A percentile compares a stretch with the other conserved stretches of the same genome.
Conservation (phyloP, 2,113 vertebrate genomes). For the Sarotherodon lohbergeri region DNA sequence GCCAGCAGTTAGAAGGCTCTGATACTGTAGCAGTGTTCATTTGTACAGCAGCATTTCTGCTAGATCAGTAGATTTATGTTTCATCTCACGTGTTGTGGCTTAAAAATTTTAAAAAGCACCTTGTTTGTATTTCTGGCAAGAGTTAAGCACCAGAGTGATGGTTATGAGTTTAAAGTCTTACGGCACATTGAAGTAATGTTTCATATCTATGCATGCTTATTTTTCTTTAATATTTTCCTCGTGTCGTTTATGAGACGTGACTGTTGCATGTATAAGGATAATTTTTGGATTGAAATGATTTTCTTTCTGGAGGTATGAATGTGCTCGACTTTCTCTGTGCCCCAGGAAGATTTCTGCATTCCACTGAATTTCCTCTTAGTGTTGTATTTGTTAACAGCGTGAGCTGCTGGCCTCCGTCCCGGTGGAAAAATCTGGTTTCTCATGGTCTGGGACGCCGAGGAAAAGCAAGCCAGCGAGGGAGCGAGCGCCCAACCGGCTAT, state of each 20-base stretch:
- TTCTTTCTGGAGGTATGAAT: not conserved
- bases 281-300: not conserved
- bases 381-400: constrained; percentile 37
- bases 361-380: not conserved
- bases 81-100: not conserved
- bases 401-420: constrained; percentile 36
- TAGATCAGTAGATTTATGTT: not conserved
- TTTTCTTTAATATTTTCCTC: not conserved
- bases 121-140: not conserved
- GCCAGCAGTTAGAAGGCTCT: not conserved
- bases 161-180: not conserved
- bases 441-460: constrained; percentile 55
- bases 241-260: not conserved
- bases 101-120: not conserved
- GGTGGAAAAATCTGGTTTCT: constrained; percentile 54
- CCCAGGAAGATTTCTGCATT: not conserved
- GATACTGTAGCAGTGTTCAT: not conserved
- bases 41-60: not conserved
- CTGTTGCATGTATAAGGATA: not conserved
- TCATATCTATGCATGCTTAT: not conserved
- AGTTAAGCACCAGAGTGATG: not conserved
- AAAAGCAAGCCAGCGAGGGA: constrained; percentile 9
- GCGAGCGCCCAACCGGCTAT: constrained; percentile 49
- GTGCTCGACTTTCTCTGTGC: not conserved
- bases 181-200: not conserved